phyloP scores from a whole-genome alignment of 2,113 vertebrate genomes.

The Salvelinus namaycush region DNA sequence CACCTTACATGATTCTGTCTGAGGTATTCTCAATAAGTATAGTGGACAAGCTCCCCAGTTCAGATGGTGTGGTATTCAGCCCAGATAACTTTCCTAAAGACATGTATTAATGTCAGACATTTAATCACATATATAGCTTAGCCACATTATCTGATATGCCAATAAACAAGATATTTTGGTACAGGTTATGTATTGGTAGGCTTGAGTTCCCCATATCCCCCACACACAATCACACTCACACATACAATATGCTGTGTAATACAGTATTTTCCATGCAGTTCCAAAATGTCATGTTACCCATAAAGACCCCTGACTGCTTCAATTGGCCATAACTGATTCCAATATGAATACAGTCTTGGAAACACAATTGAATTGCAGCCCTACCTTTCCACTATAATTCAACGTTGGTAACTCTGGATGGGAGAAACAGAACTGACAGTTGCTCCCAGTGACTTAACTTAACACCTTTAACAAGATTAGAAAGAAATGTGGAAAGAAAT shows the following conservation, averaged over 20 bases:
- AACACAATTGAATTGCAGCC: neutral
- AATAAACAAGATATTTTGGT: too few species aligned
- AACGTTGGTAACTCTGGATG: neutral
- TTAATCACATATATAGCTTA: too few species aligned
- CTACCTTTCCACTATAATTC: neutral
- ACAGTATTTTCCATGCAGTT: neutral
- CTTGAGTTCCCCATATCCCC: too few species aligned
- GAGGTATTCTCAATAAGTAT: neutral
- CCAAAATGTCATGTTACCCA: neutral
- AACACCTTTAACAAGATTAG: neutral
- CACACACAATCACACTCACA: too few species aligned
- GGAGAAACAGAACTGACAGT: neutral
- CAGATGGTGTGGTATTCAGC: too few species aligned
- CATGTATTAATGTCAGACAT: too few species aligned
- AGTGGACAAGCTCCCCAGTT: too few species aligned
- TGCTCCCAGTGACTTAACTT: neutral
- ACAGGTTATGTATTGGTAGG: too few species aligned
- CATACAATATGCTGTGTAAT: neutral
- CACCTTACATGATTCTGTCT: neutral
- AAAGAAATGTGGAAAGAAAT: neutral
- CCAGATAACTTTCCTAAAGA: too few species aligned
- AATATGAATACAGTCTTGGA: neutral
- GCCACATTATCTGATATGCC: too few species aligned
- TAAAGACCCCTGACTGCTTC: neutral
- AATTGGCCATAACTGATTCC: neutral